phyloP scores from a whole-genome alignment of 1,140 invertebrate genomes.

The Diachasmimorpha longicaudata region DNA sequence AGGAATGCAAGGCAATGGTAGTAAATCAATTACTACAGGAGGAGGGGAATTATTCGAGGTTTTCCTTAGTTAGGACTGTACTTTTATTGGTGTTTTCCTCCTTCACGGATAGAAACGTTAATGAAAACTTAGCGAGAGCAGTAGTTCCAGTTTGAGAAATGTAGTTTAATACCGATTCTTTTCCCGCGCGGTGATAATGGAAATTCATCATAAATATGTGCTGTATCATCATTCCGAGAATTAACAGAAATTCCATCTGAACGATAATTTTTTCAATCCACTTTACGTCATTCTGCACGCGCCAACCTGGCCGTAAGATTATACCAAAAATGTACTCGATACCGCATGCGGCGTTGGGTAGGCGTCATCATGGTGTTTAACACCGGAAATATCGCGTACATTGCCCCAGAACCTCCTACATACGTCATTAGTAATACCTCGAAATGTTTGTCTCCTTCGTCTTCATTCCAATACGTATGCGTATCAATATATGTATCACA shows the following conservation, averaged over 20 bases:
- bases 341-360: not conserved
- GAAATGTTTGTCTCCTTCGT: conserved; percentile 3
- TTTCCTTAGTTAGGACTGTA: too few species aligned
- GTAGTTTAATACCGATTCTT: not conserved
- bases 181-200: too few species aligned
- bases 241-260: not conserved
- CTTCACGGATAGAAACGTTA: too few species aligned
- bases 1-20: not conserved
- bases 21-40: not conserved
- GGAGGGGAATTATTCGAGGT: not conserved
- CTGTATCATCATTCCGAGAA: not conserved
- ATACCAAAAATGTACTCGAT: not conserved
- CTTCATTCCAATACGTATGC: not conserved
- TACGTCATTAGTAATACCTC: conserved; percentile 8
- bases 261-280: not conserved
- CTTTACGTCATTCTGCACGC: not conserved
- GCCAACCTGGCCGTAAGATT: not conserved
- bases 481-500: not conserved
- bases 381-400: conserved; percentile 6
- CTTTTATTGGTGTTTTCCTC: too few species aligned
- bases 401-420: conserved; percentile 4
- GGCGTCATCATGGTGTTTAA: conserved; percentile 8
- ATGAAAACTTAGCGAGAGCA: not conserved
- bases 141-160: not conserved
- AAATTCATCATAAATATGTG: not conserved